Percentiles rank a stretch among this genome's conserved stretches.
Evolutionary conservation across 2,797 vertebrate species (phyloP).

Genomic region (Enteromius unitaeniatus): DNA sequence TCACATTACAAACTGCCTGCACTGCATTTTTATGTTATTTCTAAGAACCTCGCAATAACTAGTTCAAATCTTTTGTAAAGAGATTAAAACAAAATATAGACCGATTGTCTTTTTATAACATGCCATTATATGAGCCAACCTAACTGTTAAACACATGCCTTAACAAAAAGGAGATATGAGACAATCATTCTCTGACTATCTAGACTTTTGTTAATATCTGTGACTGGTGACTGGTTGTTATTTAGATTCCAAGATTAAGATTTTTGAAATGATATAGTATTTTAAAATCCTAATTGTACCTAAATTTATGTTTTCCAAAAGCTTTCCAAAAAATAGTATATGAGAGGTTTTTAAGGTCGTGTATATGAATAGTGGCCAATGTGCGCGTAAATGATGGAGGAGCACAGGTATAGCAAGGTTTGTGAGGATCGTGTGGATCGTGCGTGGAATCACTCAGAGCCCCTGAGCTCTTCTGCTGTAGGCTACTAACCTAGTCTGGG

Average conservation of each 20-base stretch:
- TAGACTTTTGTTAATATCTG: neutral
- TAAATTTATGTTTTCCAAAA: neutral
- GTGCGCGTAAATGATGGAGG: neutral
- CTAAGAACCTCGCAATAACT: neutral
- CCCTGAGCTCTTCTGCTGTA: constrained; percentile 72
- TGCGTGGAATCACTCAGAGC: constrained; percentile 83
- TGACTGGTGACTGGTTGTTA: neutral
- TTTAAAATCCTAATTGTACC: neutral
- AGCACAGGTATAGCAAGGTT: constrained; percentile 58
- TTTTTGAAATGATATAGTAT: neutral
- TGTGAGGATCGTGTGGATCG: constrained; percentile 80
- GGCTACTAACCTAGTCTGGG: constrained; percentile 68
- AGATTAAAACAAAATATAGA: neutral
- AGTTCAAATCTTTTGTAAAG: neutral
- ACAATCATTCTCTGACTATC: neutral
- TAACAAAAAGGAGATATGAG: neutral
- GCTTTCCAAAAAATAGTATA: neutral
- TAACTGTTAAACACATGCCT: neutral
- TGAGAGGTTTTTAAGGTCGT: neutral
- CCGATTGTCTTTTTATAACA: neutral
- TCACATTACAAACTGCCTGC: constrained; percentile 14
- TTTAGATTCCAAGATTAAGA: neutral
- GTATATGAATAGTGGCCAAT: neutral
- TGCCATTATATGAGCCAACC: neutral
- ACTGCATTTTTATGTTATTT: neutral